A percentile compares a stretch with the other conserved stretches of the same genome.
Conservation (phyloP, 2,888 invertebrate genomes). For the Hoplodrina ambigua region DNA sequence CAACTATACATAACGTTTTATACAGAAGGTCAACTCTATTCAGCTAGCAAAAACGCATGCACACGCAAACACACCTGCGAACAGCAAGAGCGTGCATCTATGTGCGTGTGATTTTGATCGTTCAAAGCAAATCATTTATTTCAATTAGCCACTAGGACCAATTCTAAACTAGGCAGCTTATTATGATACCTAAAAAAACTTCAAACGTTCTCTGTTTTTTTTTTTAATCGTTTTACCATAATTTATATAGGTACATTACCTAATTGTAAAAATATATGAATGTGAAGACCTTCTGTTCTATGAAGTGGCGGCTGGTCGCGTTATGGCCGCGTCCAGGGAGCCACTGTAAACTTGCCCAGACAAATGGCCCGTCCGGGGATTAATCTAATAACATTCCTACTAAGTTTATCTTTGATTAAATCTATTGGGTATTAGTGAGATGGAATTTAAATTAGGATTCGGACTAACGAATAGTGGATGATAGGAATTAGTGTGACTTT, state of each 20-base stretch:
- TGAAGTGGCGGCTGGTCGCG: not conserved
- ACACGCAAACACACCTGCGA: not conserved
- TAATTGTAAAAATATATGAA: too few species aligned
- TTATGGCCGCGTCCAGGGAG: conserved; percentile 35
- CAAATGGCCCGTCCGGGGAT: conserved; percentile 45
- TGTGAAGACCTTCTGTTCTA: not conserved
- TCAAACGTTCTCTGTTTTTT: too few species aligned
- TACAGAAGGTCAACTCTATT: not conserved
- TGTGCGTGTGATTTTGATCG: too few species aligned
- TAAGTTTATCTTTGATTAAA: conserved; percentile 58
- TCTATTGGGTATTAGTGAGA: conserved; percentile 48
- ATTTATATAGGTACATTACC: too few species aligned
- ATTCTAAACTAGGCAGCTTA: too few species aligned
- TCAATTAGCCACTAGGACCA: too few species aligned
- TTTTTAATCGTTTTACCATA: too few species aligned
- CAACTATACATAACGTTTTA: not conserved
- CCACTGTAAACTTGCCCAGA: conserved; percentile 36
- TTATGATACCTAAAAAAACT: too few species aligned
- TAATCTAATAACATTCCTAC: conserved; percentile 58
- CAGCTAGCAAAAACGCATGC: not conserved
- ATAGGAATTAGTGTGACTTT: conserved; percentile 10
- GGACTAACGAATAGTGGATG: conserved; percentile 12
- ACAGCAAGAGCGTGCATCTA: too few species aligned
- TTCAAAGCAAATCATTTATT: too few species aligned
- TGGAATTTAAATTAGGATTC: conserved; percentile 48